Base-by-base conservation (phyloP, 2,113 vertebrate genomes). In the Ursus arctos region DNA sequence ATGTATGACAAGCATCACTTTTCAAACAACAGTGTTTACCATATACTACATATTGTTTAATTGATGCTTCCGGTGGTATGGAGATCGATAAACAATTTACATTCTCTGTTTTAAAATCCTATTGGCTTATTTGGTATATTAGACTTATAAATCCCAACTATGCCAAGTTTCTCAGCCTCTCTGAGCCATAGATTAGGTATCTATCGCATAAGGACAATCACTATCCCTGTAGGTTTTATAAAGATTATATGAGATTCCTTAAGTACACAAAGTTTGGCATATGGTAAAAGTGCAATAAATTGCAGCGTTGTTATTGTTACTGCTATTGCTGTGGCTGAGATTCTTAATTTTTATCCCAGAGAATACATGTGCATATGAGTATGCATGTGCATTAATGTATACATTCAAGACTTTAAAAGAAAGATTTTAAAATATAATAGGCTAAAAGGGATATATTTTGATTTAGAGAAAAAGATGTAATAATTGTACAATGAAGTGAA, bases 61-160 rank as follows among this genome's bases (percentile, higher is more conserved):
- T 95, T 57, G 36, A 47, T 67, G 57, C 4, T 87, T 87, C 76
- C 16, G 69, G 61, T 82, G 31, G 7, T 71, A 55, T 47, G 47
- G 59, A 55, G 76, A 47, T 95, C 72, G 95, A 94, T 86, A 71
- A 76, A 84, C 11, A 88, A 71, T 59, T 89, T 81, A 33, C 14
- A 28, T 24, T 95, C 7, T 67, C 80, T 82, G 22, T 59, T 94
- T 69, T 84, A 88, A 61, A 81, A 92, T 92, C 18, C 14, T 55
- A 13, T 22, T 59, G 15, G 24, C 49, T 93, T 96, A 65, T 91
- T 96, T 69, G 63, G 5, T 67, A 40, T 10, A 40, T 1, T 81
- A 21, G 2, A 63, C 55, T 49, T 82, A 89, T 79, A 97, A 91
- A 86, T 80, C 9, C n/a, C 15, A 88, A 14, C 16, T 82, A 53